Evolutionary conservation across 2,113 vertebrate genomes (phyloP).

Genomic region (Phasianus colchicus): DNA sequence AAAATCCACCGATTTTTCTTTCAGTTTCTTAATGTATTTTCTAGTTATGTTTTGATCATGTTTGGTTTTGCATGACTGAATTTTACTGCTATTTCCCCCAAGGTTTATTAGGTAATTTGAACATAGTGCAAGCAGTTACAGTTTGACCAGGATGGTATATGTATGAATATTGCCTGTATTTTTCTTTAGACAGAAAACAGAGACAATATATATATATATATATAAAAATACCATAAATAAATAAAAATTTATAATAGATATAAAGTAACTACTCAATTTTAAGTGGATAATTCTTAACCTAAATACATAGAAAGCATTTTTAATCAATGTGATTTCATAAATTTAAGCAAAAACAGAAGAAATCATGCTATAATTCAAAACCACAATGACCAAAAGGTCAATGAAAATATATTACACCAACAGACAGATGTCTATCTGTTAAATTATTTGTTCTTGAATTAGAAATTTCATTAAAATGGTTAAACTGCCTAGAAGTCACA

Average conservation of each 20-base stretch:
- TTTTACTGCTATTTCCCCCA: neutral
- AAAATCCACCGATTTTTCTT: neutral
- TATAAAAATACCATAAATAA: too few relatives aligned
- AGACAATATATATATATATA: neutral
- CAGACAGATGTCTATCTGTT: neutral
- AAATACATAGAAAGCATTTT: neutral
- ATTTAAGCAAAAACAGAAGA: neutral
- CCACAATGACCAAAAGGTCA: accelerated
- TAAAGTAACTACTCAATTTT: neutral
- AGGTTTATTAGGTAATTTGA: neutral
- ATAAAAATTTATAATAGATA: neutral
- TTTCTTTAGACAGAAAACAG: neutral
- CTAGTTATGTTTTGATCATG: neutral
- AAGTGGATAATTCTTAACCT: neutral
- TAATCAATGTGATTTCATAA: neutral
- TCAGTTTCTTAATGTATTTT: neutral
- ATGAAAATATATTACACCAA: neutral
- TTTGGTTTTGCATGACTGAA: neutral
- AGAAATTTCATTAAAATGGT: neutral
- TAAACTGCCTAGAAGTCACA: neutral
- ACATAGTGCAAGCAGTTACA: neutral
- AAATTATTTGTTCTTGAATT: neutral
- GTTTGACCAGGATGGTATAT: neutral
- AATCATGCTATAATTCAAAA: neutral
- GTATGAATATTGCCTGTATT: neutral